phyloP scores from a whole-genome alignment of 2,113 vertebrate genomes.

The Apodemus speciosus region DNA sequence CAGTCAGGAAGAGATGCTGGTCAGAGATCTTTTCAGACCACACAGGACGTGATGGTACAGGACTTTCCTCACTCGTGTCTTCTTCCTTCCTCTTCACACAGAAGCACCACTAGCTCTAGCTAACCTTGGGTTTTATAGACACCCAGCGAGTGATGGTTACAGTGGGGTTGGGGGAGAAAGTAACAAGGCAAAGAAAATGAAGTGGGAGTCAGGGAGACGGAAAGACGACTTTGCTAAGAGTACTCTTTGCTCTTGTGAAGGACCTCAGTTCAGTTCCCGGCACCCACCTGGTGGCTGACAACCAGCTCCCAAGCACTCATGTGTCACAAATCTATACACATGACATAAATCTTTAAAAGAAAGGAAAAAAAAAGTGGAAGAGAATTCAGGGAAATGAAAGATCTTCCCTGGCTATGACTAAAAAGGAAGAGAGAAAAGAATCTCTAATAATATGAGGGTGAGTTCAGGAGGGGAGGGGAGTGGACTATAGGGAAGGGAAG shows the following conservation, averaged over 20 bases:
- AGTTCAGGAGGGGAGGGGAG: not conserved
- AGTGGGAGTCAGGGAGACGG: not conserved
- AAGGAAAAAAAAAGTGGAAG: not conserved
- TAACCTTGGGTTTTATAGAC: not conserved
- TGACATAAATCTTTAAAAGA: not conserved
- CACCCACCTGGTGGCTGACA: not conserved
- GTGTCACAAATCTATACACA: not conserved
- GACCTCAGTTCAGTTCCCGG: not conserved
- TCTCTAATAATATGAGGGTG: not conserved
- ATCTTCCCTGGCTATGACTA: not conserved
- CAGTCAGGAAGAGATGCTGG: not conserved
- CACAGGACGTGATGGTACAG: not conserved
- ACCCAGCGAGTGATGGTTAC: not conserved
- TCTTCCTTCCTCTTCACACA: not conserved
- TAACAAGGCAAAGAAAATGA: not conserved
- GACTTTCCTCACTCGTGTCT: not conserved
- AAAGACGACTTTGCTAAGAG: no score
- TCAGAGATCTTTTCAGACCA: constrained; percentile 3
- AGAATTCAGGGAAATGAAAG: no score
- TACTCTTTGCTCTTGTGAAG: not conserved
- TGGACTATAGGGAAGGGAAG: not conserved
- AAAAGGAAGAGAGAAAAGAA: not conserved
- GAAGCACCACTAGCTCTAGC: not conserved
- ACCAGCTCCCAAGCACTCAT: not conserved
- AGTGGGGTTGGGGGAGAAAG: not conserved